Conservation (phyloP, 23 tunicate species). For the Clavelina lepadiformis region DNA sequence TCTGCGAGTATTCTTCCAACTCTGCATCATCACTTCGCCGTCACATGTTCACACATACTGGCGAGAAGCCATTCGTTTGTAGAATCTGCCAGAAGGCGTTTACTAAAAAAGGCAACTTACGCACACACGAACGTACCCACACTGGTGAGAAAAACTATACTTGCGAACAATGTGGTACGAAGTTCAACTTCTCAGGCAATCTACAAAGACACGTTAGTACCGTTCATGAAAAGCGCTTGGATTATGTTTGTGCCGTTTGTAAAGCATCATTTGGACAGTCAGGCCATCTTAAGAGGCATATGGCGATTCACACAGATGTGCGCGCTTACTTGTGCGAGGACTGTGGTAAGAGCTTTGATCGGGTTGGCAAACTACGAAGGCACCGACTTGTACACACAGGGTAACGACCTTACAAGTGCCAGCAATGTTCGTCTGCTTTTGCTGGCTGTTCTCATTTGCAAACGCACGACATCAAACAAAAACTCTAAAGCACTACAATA, state of each 20-base stretch:
- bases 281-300: conserved; percentile 21
- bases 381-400: conserved; percentile 25
- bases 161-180: conserved; percentile 35
- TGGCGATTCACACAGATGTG: conserved; percentile 38
- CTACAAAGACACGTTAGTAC: conserved; percentile 25
- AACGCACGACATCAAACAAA: conserved; percentile 11
- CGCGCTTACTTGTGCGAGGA: conserved; percentile 20
- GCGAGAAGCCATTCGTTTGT: conserved; percentile 37
- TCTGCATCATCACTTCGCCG: not conserved
- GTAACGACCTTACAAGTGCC: conserved; percentile 33
- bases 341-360: conserved; percentile 36
- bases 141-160: conserved; percentile 12
- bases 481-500: no score
- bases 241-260: conserved; percentile 38
- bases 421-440: conserved; percentile 21
- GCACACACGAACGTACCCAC: conserved; percentile 41
- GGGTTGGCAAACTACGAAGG: not conserved
- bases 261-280: conserved; percentile 17
- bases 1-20: conserved; percentile 29
- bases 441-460: conserved; percentile 10
- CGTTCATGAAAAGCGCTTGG: conserved; percentile 38
- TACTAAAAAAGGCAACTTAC: conserved; percentile 6
- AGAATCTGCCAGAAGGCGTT: conserved; percentile 30
- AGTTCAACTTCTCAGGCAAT: conserved; percentile 20
- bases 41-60: conserved; percentile 28